Evolutionary conservation across 2,797 vertebrate species (phyloP), one percentile per base, ranked within the genome.

Genomic region (Gallinago stenura): DNA sequence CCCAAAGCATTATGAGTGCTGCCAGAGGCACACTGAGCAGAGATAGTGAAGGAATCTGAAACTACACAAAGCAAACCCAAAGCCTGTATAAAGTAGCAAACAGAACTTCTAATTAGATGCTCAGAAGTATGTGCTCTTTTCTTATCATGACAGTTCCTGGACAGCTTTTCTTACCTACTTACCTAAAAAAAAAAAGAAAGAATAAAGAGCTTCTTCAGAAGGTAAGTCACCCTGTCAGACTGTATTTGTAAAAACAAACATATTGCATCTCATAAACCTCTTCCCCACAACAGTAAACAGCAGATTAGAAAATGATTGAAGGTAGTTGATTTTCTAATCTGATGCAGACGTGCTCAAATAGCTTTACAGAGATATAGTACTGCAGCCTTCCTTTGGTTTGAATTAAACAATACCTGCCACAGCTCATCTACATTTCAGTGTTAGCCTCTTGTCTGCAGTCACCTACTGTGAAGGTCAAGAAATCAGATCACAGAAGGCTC

Each of bases 301-400:
- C 66, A 92, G 85, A 93, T 82, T 89, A 89, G 51, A 93, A 95
- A 96, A 92, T 81, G 16, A 93, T 39, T 73, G 87, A 93, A 80
- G 89, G 83, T 14, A 75, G 90, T 11, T 83, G 53, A 83, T 82
- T 93, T 96, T 95, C 73, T 95, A 90, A 94, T 90, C 90, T 90
- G 68, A 97, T 85, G 62, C 89, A 96, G 93, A 93, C 83, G 76
- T 64, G 56, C 71, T 87, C 54, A 90, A 71, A 78, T 56, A 86
- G 35, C 41, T 93, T 85, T 66, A 82, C 4, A 93, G 85, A 86
- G 56, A 89, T 71, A 51, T 0, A 71, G 43, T 28, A 35, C 62
- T 48, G 50, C 84, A 93, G 84, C 83, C n/a, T 75, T 85, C 62
- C 64, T 91, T 92, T 85, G 87, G 30, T 33, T 87, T 92, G 69